phyloP scores from a whole-genome alignment of 2,797 vertebrate genomes.

The Spea hammondii region DNA sequence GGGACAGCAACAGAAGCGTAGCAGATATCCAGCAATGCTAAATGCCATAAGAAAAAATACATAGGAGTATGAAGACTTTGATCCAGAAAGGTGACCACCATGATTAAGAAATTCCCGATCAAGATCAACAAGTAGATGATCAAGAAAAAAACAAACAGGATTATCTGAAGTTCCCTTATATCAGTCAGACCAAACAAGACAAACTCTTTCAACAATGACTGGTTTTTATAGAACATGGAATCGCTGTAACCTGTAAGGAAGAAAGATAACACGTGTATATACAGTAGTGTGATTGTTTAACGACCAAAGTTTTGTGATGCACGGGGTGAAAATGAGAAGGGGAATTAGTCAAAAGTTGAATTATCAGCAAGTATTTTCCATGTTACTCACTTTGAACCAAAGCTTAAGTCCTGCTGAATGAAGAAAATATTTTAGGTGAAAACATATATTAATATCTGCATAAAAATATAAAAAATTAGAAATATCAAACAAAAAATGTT shows the following conservation, averaged over 20 bases:
- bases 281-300: too few species aligned
- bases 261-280: background rate
- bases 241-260: background rate
- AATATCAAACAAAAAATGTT: too few species aligned
- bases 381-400: too few species aligned
- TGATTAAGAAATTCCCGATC: constrained; percentile 45
- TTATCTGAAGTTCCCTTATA: background rate
- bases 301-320: too few species aligned
- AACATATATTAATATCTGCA: too few species aligned
- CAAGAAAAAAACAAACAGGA: constrained; percentile 48
- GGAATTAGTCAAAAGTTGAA: too few species aligned
- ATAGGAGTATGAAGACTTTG: constrained; percentile 44
- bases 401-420: too few species aligned
- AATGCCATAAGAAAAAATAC: constrained; percentile 54
- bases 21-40: constrained; percentile 45
- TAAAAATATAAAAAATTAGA: too few species aligned
- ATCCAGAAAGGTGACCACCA: constrained; percentile 34
- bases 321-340: too few species aligned
- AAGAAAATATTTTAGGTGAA: too few species aligned
- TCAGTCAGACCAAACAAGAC: constrained; percentile 49
- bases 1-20: constrained; percentile 49
- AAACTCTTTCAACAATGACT: background rate
- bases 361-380: too few species aligned
- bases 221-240: background rate
- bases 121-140: constrained; percentile 37